phyloP scores from a whole-genome alignment of 2,888 invertebrate genomes.

The Syrista parreyssii region DNA sequence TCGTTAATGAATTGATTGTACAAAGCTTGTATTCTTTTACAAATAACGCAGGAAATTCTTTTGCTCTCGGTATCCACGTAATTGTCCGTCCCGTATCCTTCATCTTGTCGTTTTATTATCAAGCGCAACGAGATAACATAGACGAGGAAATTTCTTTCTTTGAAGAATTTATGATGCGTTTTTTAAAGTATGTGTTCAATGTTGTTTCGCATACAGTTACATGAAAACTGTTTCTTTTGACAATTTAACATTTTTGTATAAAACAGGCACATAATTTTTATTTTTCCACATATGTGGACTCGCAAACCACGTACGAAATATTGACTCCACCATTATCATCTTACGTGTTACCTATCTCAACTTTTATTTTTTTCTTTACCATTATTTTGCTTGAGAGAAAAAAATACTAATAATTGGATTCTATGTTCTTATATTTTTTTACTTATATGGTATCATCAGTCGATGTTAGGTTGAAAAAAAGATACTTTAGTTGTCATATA shows the following conservation, averaged over 20 bases:
- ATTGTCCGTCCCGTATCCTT: conserved; percentile 35
- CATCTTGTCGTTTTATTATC: background rate
- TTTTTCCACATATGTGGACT: background rate
- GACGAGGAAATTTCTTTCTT: background rate
- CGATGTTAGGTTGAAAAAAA: background rate
- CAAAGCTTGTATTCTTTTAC: conserved; percentile 66
- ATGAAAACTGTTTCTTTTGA: background rate
- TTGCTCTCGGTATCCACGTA: conserved; percentile 1
- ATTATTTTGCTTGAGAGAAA: background rate
- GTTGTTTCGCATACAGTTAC: background rate
- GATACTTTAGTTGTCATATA: background rate
- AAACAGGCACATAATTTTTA: no score
- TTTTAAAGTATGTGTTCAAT: background rate
- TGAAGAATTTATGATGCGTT: background rate
- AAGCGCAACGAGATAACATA: background rate
- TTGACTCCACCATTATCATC: background rate
- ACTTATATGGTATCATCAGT: background rate
- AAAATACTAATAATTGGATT: background rate
- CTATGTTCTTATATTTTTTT: background rate
- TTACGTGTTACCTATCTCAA: background rate
- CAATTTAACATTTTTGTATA: background rate
- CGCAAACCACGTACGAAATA: background rate
- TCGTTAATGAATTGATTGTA: conserved; percentile 62
- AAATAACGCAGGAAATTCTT: conserved; percentile 34
- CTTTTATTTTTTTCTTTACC: background rate